phyloP scores from a whole-genome alignment of 2,113 vertebrate species.

The Lipophrys pholis region DNA sequence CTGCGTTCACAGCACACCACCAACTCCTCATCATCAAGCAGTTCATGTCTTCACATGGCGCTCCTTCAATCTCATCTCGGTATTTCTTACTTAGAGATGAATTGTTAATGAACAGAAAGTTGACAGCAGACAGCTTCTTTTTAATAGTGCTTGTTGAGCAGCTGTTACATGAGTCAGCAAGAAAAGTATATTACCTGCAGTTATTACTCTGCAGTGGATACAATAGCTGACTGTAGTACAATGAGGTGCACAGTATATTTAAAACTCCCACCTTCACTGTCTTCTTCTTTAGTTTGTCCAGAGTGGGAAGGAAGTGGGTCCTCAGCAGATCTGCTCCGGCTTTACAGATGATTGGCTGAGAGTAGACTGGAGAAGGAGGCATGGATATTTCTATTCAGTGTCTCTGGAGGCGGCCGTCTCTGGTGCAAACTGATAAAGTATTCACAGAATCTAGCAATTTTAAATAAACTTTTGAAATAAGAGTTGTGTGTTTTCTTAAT shows the following conservation, averaged over 20 bases:
- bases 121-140: background rate
- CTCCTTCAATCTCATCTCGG: background rate
- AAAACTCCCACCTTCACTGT: constrained; percentile 85
- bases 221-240: background rate
- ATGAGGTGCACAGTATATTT: background rate
- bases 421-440: background rate
- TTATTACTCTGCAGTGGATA: background rate
- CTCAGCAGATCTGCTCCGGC: constrained; percentile 91
- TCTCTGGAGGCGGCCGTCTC: background rate
- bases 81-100: background rate
- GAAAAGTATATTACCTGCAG: constrained; percentile 5
- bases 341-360: constrained; percentile 97
- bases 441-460: background rate
- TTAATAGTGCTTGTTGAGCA: background rate
- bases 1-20: constrained; percentile 41
- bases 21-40: constrained; percentile 7
- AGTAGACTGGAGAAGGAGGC: constrained; percentile 86
- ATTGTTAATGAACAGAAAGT: no score
- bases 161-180: constrained; percentile 10
- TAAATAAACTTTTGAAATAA: background rate
- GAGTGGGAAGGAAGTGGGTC: constrained; percentile 93
- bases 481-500: background rate
- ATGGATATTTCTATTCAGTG: constrained; percentile 1
- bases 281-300: constrained; percentile 97
- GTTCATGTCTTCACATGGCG: background rate